These are phyloP conservation scores for Distichodus sexfasciatus DNA, from an alignment of 2,797 vertebrate species.

Conservation along the genomic window DNA sequence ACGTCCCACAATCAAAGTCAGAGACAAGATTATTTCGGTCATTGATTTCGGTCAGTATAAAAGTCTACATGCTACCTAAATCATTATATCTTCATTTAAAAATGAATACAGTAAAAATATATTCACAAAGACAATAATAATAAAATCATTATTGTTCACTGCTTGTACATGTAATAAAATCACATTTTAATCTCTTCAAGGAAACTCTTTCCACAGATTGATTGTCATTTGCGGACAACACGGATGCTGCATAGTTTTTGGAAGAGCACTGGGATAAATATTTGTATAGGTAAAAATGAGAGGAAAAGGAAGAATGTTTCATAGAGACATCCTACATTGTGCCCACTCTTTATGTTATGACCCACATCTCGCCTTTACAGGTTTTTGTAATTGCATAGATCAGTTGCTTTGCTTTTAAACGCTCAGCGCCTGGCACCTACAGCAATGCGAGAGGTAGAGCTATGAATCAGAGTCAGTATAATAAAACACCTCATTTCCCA, in stretches of 20 bases:
- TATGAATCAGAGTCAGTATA: slow-evolving; percentile 70
- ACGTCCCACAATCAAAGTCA: slow-evolving; percentile 1
- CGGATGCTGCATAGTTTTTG: slow-evolving; percentile 21
- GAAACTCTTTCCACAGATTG: slow-evolving; percentile 34
- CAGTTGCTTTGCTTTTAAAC: slow-evolving; percentile 27
- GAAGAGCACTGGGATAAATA: slow-evolving; percentile 11
- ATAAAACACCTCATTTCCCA: slow-evolving; percentile 70
- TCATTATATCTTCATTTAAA: slow-evolving; percentile 29
- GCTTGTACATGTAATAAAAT: slow-evolving; percentile 20
- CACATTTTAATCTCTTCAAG: slow-evolving; percentile 13
- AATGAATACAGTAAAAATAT: slow-evolving; percentile 41
- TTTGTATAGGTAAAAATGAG: background rate
- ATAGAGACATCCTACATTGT: slow-evolving; percentile 62
- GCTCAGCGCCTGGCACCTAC: slow-evolving; percentile 82
- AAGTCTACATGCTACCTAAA: slow-evolving; percentile 36
- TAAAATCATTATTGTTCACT: slow-evolving; percentile 45
- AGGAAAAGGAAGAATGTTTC: slow-evolving; percentile 55
- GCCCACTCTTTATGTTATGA: slow-evolving; percentile 48
- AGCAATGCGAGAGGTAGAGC: slow-evolving; percentile 88
- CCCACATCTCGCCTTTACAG: slow-evolving; percentile 33
- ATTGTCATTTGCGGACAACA: slow-evolving; percentile 44
- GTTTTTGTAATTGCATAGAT: slow-evolving; percentile 56
- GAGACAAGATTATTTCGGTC: slow-evolving; percentile 39
- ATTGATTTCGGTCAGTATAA: slow-evolving; percentile 50
- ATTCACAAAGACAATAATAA: slow-evolving; percentile 30